phyloP scores from a whole-genome alignment of 2,797 vertebrate genomes.

The Parauchenoglanis ngamensis region DNA sequence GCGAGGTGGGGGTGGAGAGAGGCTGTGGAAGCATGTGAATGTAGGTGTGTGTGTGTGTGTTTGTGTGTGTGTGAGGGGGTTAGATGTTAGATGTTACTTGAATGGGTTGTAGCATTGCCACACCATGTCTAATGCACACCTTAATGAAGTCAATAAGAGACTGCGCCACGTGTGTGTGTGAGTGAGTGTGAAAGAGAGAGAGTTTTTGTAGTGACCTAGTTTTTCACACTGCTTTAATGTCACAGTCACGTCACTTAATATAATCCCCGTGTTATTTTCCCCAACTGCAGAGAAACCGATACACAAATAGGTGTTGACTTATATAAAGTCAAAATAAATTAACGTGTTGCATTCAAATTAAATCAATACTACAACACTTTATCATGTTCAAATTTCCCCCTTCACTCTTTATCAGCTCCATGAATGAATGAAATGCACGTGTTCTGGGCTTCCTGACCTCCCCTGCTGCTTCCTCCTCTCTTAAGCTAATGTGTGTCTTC shows the following conservation, averaged over 20 bases:
- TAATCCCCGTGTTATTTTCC: background rate
- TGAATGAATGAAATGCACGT: slow-evolving; percentile 12
- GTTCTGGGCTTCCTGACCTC: slow-evolving; percentile 32
- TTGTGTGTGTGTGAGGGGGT: background rate
- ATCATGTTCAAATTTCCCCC: background rate
- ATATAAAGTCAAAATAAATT: background rate
- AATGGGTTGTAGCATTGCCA: slow-evolving; percentile 51
- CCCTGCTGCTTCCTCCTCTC: slow-evolving; percentile 46
- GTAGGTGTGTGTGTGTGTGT: background rate
- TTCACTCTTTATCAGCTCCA: slow-evolving; percentile 5
- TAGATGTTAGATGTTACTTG: slow-evolving; percentile 24
- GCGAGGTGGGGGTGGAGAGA: slow-evolving; percentile 48
- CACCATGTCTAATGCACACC: slow-evolving; percentile 48
- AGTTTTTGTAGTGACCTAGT: slow-evolving; percentile 35
- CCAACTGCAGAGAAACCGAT: background rate
- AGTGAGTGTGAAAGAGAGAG: slow-evolving; percentile 7
- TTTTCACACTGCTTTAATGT: slow-evolving; percentile 23
- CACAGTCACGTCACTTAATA: slow-evolving; percentile 4
- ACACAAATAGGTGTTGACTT: background rate
- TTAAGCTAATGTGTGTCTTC: slow-evolving; percentile 55
- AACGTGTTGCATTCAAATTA: background rate
- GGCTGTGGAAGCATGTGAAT: background rate
- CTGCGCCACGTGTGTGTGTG: slow-evolving; percentile 1
- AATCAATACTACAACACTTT: background rate
- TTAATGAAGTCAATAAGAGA: slow-evolving; percentile 52